phyloP scores from a whole-genome alignment of 1,140 invertebrate species.

The Brachionus plicatilis region DNA sequence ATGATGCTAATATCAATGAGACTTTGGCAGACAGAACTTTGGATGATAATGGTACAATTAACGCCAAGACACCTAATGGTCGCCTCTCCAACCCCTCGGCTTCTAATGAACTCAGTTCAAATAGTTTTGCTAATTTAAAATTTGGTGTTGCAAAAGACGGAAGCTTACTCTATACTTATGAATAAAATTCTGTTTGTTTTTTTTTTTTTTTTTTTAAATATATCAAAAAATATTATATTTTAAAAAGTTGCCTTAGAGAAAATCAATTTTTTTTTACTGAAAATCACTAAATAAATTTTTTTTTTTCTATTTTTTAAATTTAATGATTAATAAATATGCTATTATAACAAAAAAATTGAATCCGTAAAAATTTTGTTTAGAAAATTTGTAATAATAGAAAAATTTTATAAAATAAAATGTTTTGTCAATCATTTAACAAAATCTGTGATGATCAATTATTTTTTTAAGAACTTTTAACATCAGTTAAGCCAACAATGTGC shows the following conservation, averaged over 20 bases:
- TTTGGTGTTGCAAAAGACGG: neutral
- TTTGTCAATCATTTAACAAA: no score
- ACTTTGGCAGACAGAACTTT: neutral
- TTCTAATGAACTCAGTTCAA: neutral
- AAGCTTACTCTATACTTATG: slow-evolving; percentile 19
- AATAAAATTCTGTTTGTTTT: neutral
- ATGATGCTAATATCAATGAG: neutral
- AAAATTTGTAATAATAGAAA: no score
- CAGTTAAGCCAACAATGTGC: no score
- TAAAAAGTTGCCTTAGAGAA: neutral
- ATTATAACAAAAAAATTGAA: no score
- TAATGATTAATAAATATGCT: no score
- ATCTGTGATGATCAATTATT: no score
- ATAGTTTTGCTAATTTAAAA: neutral
- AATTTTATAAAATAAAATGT: no score
- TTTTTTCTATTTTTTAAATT: neutral
- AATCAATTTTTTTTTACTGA: neutral
- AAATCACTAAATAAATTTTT: neutral
- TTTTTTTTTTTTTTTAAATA: neutral
- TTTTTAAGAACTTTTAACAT: no score
- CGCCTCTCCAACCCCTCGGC: neutral
- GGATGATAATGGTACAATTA: neutral
- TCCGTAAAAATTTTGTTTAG: no score
- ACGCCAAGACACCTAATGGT: neutral
- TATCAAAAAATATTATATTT: neutral